A percentile compares a stretch with the other conserved stretches of the same genome.
phyloP scores from a whole-genome alignment of 2,888 invertebrate genomes.

The Vandiemenella viatica region DNA sequence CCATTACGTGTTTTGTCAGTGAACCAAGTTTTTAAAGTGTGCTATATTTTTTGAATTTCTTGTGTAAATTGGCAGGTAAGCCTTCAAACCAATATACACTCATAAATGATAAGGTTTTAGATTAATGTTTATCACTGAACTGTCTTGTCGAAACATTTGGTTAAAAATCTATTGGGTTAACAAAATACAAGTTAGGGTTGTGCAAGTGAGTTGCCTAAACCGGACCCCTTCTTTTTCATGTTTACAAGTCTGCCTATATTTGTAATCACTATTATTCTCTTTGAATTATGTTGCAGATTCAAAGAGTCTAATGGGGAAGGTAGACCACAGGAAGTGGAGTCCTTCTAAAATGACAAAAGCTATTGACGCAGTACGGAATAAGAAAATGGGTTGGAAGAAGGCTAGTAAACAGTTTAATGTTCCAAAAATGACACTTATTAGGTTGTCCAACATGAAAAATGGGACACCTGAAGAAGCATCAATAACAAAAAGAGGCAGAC shows the following conservation, averaged over 20 bases:
- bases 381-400: not conserved
- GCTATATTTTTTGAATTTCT: conserved; percentile 2
- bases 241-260: not conserved
- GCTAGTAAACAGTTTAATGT: conserved; percentile 6
- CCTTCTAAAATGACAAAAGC: conserved; percentile 6
- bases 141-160: conserved; percentile 4
- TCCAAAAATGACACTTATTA: conserved; percentile 9
- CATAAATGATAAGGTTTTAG: conserved; percentile 8
- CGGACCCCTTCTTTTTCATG: conserved; percentile 6
- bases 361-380: conserved; percentile 5
- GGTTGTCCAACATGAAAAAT: conserved; percentile 5
- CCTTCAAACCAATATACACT: not conserved
- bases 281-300: not conserved
- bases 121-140: conserved; percentile 7
- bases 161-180: conserved; percentile 6
- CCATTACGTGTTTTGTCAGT: not conserved
- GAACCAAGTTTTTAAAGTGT: conserved; percentile 5
- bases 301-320: conserved; percentile 10
- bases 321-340: conserved; percentile 2
- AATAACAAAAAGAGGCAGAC: conserved; percentile 8
- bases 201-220: not conserved
- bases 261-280: conserved; percentile 2
- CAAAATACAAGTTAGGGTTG: not conserved
- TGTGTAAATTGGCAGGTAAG: conserved; percentile 7
- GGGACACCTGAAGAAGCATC: conserved; percentile 8